phyloP scores from a whole-genome alignment of 2,888 invertebrate genomes.

The Ferdinandea cuprea region DNA sequence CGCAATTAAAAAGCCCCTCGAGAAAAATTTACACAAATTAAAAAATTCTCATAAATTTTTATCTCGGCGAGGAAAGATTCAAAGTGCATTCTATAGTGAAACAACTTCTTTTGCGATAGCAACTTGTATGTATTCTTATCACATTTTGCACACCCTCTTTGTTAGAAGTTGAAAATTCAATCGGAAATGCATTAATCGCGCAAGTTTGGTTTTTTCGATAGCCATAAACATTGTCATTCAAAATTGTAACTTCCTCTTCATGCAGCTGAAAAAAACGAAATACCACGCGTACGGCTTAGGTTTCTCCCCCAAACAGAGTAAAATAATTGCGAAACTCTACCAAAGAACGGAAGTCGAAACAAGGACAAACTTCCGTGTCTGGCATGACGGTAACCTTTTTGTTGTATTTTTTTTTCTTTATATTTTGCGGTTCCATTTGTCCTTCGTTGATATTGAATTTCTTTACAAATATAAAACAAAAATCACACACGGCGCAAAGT shows the following conservation, averaged over 20 bases:
- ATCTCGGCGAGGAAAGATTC: neutral
- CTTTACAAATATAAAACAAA: neutral
- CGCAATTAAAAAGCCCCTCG: too few relatives aligned
- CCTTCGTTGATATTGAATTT: slow-evolving; percentile 63
- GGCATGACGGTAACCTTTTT: neutral
- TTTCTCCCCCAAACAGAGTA: neutral
- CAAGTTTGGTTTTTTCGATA: neutral
- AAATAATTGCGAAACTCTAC: slow-evolving; percentile 46
- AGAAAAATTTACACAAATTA: too few relatives aligned
- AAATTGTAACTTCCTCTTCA: slow-evolving; percentile 1
- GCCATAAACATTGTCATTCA: neutral
- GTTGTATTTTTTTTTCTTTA: neutral
- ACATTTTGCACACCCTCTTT: neutral
- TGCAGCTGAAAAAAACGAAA: too few relatives aligned
- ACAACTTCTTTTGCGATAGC: slow-evolving; percentile 49
- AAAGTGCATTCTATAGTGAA: slow-evolving; percentile 51
- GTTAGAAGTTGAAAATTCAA: neutral
- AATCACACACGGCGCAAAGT: slow-evolving; percentile 56
- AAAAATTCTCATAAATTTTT: too few relatives aligned
- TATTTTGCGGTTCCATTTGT: slow-evolving; percentile 60
- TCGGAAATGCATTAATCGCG: neutral
- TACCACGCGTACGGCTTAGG: neutral
- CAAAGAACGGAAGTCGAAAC: slow-evolving; percentile 65
- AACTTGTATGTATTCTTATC: slow-evolving; percentile 22
- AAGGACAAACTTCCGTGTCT: slow-evolving; percentile 71